Percentiles rank a stretch among this genome's conserved stretches.
These are phyloP conservation scores for Abrostola tripartita DNA, from an alignment of 2,888 invertebrate species.

Conservation along the genomic window DNA sequence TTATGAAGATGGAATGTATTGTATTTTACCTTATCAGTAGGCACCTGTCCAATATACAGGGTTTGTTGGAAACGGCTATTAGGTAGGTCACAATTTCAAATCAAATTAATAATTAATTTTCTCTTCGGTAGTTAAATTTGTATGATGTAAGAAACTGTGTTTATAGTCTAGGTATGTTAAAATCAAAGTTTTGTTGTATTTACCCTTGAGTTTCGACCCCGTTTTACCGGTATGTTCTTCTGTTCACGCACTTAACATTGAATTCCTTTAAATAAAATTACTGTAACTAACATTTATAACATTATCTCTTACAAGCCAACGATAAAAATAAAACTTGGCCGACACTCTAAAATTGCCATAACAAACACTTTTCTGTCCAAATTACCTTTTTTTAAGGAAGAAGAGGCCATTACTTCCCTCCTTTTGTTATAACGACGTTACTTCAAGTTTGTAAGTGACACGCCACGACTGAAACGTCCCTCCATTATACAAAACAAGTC, in stretches of 20 bases:
- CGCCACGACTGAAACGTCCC: constrained; percentile 18
- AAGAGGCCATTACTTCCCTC: constrained; percentile 59
- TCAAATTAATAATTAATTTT: too few relatives aligned
- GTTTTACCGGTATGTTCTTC: too few relatives aligned
- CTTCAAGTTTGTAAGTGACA: constrained; percentile 50
- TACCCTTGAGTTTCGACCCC: too few relatives aligned
- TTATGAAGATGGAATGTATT: constrained; percentile 2
- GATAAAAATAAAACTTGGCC: background rate
- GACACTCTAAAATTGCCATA: constrained; percentile 18
- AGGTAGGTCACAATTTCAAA: background rate
- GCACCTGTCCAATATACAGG: background rate
- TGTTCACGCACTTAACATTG: too few relatives aligned
- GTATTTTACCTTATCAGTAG: background rate
- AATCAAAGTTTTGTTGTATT: too few relatives aligned
- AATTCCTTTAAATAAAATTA: background rate
- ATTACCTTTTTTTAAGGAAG: constrained; percentile 60
- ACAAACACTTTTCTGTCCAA: constrained; percentile 52
- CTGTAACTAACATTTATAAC: background rate
- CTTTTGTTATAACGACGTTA: constrained; percentile 57
- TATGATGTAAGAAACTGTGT: too few relatives aligned
- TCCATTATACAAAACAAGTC: constrained; percentile 24
- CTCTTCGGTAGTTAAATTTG: too few relatives aligned
- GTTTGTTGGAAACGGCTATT: background rate
- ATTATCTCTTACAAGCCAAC: background rate
- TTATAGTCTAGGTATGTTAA: too few relatives aligned